Base-by-base conservation (phyloP, 2,797 vertebrate species). In the Schizopygopsis pylzovi region DNA sequence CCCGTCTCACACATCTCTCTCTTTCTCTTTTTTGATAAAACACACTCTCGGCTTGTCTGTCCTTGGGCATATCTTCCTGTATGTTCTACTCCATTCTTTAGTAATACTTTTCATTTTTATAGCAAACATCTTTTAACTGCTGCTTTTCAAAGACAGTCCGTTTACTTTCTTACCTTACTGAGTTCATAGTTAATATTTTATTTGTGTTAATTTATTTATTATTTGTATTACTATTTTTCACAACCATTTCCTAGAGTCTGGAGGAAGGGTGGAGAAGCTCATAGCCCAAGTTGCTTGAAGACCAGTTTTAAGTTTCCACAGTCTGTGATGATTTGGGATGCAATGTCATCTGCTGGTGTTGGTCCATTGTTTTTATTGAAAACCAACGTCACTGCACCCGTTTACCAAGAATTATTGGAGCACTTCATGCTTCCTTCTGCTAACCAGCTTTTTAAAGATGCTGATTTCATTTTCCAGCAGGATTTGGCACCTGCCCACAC, bases 21-120 rank as follows among this genome's bases (percentile, higher is more conserved):
- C 88, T 89, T 81, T 63, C 20, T 85, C 61, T 86, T 81, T 91
- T 88, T 79, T 67, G 87, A 90, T 22, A 88, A 81, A 90, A 90
- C 67, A 83, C 73, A 83, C n/a, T 87, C 47, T 83, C 37, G 76
- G 54, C 68, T 56, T 76, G 87, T 61, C 75, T 83, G 59, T 86
- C 84, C 89, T 79, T 80, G 15, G 61, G 83, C 76, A 87, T 76
- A 84, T 54, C 61, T 86, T 43, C 86, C 81, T 90, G 84, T 87
- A 82, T 89, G 86, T 87, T 89, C 81, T 78, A 28, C 81, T 84
- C 84, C 39, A 89, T 90, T 85, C 71, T 88, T 87, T 87, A 16
- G 71, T 47, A n/a, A 37, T 85, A 90, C 89, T 52, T 80, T 65
- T 72, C 15, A 6, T 22, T 61, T 22, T 4, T 65, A 39, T 47